phyloP scores from a whole-genome alignment of 2,888 invertebrate species.

The Copidosoma aretas region DNA sequence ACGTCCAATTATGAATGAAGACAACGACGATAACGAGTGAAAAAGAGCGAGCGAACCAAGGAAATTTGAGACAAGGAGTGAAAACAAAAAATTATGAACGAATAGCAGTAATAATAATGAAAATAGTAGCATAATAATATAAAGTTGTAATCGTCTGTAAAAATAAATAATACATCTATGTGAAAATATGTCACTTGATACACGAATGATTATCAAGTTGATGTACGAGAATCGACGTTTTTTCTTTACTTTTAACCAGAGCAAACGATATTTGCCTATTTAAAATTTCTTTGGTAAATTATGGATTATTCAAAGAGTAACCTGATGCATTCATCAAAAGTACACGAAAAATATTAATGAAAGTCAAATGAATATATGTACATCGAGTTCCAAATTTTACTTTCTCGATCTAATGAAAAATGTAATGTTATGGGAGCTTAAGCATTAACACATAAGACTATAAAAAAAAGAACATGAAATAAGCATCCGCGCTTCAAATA shows the following conservation, averaged over 20 bases:
- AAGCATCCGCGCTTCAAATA: neutral
- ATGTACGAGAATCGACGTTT: neutral
- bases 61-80: too few relatives aligned
- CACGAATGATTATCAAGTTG: neutral
- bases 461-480: neutral
- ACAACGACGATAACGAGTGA: neutral
- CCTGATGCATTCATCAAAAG: conserved; percentile 6
- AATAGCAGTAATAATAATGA: neutral
- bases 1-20: conserved; percentile 21
- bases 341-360: conserved; percentile 1
- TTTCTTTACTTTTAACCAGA: neutral
- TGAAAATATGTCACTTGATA: neutral
- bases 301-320: conserved; percentile 6
- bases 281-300: neutral
- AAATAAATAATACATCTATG: conserved; percentile 3
- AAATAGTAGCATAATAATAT: conserved; percentile 1
- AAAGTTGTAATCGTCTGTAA: conserved; percentile 13
- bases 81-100: neutral
- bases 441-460: neutral
- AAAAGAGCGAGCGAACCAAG: neutral
- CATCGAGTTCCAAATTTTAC: neutral
- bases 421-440: neutral
- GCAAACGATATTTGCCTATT: neutral
- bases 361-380: neutral
- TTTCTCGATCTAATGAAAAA: neutral